A percentile compares a stretch with the other conserved stretches of the same genome.
Conservation (phyloP, 2,113 vertebrate species). For the Illadopsis cleaveri region DNA sequence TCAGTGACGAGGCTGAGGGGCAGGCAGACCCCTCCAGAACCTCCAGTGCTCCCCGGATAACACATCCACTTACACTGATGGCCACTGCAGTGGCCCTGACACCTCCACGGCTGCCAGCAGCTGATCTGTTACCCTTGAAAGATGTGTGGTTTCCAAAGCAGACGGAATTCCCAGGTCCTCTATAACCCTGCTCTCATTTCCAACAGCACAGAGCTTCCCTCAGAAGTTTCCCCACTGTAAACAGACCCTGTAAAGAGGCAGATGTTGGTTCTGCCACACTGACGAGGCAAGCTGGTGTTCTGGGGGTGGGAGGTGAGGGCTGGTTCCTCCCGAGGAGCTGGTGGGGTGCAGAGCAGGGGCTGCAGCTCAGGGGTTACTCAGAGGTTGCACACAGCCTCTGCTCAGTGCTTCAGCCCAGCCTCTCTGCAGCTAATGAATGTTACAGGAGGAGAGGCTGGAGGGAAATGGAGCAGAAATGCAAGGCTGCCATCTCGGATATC, state of each 20-base stretch:
- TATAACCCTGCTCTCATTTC: conserved; percentile 24
- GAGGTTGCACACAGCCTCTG: background rate
- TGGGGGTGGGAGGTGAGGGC: background rate
- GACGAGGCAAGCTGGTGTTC: background rate
- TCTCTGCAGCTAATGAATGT: background rate
- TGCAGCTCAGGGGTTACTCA: background rate
- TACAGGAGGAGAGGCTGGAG: conserved; percentile 18
- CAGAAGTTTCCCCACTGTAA: conserved; percentile 8
- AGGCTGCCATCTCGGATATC: background rate
- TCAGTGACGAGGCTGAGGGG: rapidly evolving
- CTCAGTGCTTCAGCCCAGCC: background rate
- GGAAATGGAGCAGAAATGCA: conserved; percentile 24
- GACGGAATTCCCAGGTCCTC: background rate
- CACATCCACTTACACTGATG: rapidly evolving
- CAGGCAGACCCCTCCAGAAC: background rate
- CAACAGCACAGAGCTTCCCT: conserved; percentile 31
- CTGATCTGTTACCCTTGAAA: background rate
- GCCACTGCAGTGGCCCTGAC: background rate
- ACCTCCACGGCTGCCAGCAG: background rate
- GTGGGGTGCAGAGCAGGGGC: background rate
- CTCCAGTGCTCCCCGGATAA: rapidly evolving
- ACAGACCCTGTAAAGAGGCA: background rate
- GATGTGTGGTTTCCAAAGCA: background rate
- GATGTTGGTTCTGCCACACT: background rate
- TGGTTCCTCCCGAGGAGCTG: rapidly evolving